These are phyloP conservation scores for Orthonyx spaldingii DNA, from an alignment of 2,113 vertebrate genomes.

Conservation along the genomic window DNA sequence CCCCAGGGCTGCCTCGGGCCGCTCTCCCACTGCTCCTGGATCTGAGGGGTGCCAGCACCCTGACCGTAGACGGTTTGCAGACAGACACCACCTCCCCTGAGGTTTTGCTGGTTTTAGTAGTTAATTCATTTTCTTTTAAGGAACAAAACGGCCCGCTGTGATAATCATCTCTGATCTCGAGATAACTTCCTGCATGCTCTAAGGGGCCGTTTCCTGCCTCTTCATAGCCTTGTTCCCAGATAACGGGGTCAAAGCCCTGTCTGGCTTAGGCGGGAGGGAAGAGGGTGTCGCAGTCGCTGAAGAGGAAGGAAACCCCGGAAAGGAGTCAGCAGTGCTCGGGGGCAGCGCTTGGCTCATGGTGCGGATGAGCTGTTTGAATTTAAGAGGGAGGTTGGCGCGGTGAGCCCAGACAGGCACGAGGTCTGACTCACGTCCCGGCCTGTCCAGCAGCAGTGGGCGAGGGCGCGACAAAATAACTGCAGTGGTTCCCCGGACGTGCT, in stretches of 20 bases:
- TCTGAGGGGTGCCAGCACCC: not conserved
- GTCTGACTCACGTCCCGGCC: rapidly evolving
- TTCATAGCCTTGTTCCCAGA: not conserved
- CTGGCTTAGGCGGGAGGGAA: not conserved
- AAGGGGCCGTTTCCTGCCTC: not conserved
- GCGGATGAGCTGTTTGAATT: not conserved
- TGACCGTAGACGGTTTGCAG: not conserved
- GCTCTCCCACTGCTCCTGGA: too few relatives aligned
- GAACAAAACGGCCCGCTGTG: not conserved
- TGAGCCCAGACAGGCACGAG: not conserved
- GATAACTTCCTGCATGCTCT: not conserved
- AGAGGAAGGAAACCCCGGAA: conserved; percentile 34
- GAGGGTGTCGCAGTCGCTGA: not conserved
- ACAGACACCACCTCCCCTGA: not conserved
- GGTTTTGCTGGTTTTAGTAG: not conserved
- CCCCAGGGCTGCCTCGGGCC: not conserved
- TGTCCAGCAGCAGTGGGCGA: rapidly evolving
- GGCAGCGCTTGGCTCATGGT: not conserved
- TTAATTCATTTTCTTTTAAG: not conserved
- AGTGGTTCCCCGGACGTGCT: rapidly evolving
- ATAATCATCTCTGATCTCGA: not conserved
- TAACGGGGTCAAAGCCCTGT: not conserved
- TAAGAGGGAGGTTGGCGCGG: not conserved
- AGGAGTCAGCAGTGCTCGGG: not conserved
- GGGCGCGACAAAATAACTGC: rapidly evolving